Percentiles rank a stretch among this genome's conserved stretches.
Evolutionary conservation across 2,888 invertebrate genomes (phyloP).

Genomic region (Carterocephalus palaemon): DNA sequence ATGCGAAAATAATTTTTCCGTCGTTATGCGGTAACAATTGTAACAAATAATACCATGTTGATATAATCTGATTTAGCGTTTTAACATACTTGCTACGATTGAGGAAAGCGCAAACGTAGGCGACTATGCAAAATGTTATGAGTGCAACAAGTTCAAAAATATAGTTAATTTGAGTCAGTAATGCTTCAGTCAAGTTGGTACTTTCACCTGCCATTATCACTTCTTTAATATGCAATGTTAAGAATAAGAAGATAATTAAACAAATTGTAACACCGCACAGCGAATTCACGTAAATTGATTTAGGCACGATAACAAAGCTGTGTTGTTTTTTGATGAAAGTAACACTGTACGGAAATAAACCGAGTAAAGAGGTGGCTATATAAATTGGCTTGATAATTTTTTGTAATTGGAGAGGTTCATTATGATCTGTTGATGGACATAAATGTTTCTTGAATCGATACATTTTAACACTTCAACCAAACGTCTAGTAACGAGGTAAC

Average conservation of each 20-base stretch:
- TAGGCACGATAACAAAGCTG: slow-evolving; percentile 38
- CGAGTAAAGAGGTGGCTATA: slow-evolving; percentile 33
- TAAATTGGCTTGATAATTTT: slow-evolving; percentile 37
- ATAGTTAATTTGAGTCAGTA: slow-evolving; percentile 58
- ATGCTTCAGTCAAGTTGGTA: slow-evolving; percentile 42
- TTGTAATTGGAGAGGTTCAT: slow-evolving; percentile 26
- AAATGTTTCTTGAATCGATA: slow-evolving; percentile 26
- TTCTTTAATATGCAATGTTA: slow-evolving; percentile 44
- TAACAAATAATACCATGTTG: slow-evolving; percentile 41
- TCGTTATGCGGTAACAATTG: slow-evolving; percentile 34
- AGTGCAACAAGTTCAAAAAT: slow-evolving; percentile 47
- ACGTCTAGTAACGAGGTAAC: too few relatives aligned
- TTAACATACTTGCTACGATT: slow-evolving; percentile 49
- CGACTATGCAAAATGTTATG: slow-evolving; percentile 39
- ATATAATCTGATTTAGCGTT: slow-evolving; percentile 47
- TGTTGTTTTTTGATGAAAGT: slow-evolving; percentile 32
- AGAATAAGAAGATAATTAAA: slow-evolving; percentile 41
- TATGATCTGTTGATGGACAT: slow-evolving; percentile 1
- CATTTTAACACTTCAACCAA: too few relatives aligned
- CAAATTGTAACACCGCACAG: slow-evolving; percentile 44
- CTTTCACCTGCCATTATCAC: slow-evolving; percentile 40
- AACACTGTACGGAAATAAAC: slow-evolving; percentile 39
- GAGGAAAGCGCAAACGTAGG: slow-evolving; percentile 46
- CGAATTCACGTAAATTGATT: slow-evolving; percentile 54
- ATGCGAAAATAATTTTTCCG: slow-evolving; percentile 36